These are phyloP conservation scores for Bhutanitis thaidina DNA, from an alignment of 2,888 invertebrate species.

Conservation along the genomic window DNA sequence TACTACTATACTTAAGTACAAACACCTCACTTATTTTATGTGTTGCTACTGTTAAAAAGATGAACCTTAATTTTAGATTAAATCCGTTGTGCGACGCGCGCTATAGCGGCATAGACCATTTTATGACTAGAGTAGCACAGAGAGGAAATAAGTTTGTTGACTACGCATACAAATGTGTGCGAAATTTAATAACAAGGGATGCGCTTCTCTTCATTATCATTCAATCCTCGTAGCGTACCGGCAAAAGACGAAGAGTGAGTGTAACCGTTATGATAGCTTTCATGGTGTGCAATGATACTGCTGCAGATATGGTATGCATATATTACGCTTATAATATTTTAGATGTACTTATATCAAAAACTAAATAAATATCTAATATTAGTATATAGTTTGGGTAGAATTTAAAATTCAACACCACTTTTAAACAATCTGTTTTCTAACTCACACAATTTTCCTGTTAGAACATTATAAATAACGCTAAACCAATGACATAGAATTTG, in stretches of 20 bases:
- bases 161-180: constrained; percentile 32
- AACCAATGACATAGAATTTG: too few species aligned
- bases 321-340: too few species aligned
- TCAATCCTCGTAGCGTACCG: constrained; percentile 53
- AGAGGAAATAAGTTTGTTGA: constrained; percentile 17
- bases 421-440: too few species aligned
- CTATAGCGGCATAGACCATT: constrained; percentile 17
- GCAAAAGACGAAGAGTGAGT: constrained; percentile 27
- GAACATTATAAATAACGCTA: too few species aligned
- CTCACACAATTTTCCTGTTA: too few species aligned
- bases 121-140: constrained; percentile 7
- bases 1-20: too few species aligned
- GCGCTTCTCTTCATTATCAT: constrained; percentile 53
- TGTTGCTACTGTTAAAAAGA: constrained; percentile 4
- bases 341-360: too few species aligned
- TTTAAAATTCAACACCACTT: too few species aligned
- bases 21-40: neutral
- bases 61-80: constrained; percentile 17
- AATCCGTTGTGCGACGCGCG: constrained; percentile 14
- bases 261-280: constrained; percentile 21
- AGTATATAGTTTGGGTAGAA: too few species aligned
- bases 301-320: too few species aligned
- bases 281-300: too few species aligned
- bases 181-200: constrained; percentile 36
- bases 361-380: too few species aligned